A percentile compares a stretch with the other conserved stretches of the same genome.
Conservation (phyloP, 2,113 vertebrate genomes). For the Apistogramma diplotaenia region DNA sequence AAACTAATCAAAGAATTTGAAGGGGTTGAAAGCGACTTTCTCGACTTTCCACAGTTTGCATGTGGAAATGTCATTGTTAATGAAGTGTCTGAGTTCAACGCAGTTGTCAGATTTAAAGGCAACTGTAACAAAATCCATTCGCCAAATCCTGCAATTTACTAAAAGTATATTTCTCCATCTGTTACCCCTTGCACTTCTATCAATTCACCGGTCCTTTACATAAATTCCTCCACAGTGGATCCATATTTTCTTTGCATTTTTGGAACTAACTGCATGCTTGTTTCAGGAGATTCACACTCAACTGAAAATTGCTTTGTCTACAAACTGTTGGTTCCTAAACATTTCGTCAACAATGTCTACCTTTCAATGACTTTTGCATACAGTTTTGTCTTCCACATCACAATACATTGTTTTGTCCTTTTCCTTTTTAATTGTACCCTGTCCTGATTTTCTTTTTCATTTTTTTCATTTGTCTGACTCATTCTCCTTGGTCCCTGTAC, state of each 20-base stretch:
- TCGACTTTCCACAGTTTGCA: not conserved
- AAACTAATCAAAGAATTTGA: not conserved
- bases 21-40: not conserved
- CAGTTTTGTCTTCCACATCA: not conserved
- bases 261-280: not conserved
- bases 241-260: not conserved
- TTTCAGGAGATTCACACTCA: not conserved
- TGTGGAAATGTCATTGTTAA: slow-evolving; percentile 8
- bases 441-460: slow-evolving; percentile 27
- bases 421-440: slow-evolving; percentile 17
- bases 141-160: not conserved
- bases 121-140: slow-evolving; percentile 1
- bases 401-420: slow-evolving; percentile 16
- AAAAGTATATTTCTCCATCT: slow-evolving; percentile 6
- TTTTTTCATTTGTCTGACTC: not conserved
- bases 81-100: slow-evolving; percentile 18
- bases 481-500: slow-evolving; percentile 50
- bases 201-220: not conserved
- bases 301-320: not conserved
- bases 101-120: slow-evolving; percentile 15
- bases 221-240: not conserved
- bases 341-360: not conserved
- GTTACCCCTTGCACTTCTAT: slow-evolving; percentile 2
- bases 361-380: not conserved
- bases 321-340: not conserved